Evolutionary conservation across 2,113 vertebrate genomes (phyloP), one percentile per base, ranked within the genome.

Genomic region (Lagenorhynchus albirostris): DNA sequence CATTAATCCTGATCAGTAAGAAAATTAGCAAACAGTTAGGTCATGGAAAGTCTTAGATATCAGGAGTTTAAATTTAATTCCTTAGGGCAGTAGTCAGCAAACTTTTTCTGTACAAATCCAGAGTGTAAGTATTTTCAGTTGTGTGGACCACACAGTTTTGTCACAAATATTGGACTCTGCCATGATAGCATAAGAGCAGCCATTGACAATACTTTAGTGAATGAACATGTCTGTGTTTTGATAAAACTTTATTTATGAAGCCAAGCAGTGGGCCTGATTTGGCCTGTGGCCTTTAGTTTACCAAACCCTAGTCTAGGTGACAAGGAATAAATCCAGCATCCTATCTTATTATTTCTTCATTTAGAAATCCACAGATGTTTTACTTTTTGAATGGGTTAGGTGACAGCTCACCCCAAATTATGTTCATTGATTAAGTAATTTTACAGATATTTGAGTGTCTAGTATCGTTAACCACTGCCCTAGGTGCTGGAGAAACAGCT

Each of bases 161-260:
- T 74, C 38, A 95, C 3, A 81, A 58, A 86, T 82, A 36, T 21
- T 83, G 11, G n/a, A 8, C n/a, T 90, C 58, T 18, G 5, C 5
- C 53, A 20, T 41, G 31, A 47, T 70, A 83, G 21, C 47, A 10
- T 73, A 18, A 68, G 3, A 63, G 53, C 6, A 67, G 29, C 18
- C 23, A 47, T 8, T 33, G 44, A 26, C 0, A 73, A 5, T 38
- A 29, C 18, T 31, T 55, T 68, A 79, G 77, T 8, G 13, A 71
- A 58, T 2, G 18, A 41, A 38, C 0, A 1, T 20, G 9, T 65
- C 10, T 29, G 21, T 83, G 38, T 77, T 81, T 14, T 23, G 44
- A 4, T 84, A 83, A 79, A 92, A 77, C 33, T 91, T 94, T 50
- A 67, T 85, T 96, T 83, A 53, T 5, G 83, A 86, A 94, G 58